Conservation (phyloP, 2,113 vertebrate species). For the Prunella fulvescens region DNA sequence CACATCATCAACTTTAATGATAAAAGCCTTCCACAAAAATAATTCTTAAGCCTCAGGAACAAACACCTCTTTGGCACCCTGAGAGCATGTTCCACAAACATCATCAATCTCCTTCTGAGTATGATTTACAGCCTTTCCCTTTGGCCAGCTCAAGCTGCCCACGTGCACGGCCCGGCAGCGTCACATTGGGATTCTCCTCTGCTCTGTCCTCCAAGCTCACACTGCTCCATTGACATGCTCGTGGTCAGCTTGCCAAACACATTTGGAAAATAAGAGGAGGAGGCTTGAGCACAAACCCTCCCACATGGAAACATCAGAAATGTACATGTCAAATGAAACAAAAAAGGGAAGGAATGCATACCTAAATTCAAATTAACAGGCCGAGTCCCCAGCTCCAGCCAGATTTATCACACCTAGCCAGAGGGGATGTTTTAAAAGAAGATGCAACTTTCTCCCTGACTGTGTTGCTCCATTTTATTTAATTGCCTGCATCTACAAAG, state of each 20-base stretch:
- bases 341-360: neutral
- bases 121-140: constrained; percentile 76
- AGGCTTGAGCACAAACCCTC: neutral
- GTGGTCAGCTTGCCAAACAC: neutral
- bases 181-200: constrained; percentile 68
- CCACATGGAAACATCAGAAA: neutral
- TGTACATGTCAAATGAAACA: neutral
- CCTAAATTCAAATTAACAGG: neutral
- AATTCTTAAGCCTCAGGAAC: constrained; percentile 77
- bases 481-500: neutral
- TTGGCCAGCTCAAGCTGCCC: constrained; percentile 56
- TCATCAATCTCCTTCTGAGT: constrained; percentile 75
- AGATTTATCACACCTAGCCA: neutral
- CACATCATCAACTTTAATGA: constrained; percentile 78
- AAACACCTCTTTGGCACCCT: constrained; percentile 76
- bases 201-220: constrained; percentile 32
- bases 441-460: neutral
- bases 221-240: neutral
- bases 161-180: neutral
- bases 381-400: neutral
- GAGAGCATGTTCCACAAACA: constrained; percentile 73
- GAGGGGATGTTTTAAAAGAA: neutral
- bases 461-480: neutral
- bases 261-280: neutral
- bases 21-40: constrained; percentile 76